phyloP scores from a whole-genome alignment of 2,797 vertebrate species.

The Peromyscus melanophrys region DNA sequence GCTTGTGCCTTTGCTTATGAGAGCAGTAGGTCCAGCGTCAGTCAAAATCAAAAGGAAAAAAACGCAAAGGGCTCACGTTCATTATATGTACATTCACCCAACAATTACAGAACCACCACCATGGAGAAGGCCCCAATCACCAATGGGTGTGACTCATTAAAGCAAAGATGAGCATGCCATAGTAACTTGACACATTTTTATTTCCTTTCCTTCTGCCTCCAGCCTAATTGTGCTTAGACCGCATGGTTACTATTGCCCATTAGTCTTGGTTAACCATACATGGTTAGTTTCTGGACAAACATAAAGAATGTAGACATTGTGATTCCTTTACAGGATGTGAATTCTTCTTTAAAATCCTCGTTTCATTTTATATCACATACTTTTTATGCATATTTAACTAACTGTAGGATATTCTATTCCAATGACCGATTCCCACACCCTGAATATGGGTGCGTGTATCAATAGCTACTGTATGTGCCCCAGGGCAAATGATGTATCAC shows the following conservation, averaged over 20 bases:
- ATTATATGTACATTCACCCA: background rate
- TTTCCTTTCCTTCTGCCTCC: background rate
- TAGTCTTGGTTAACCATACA: background rate
- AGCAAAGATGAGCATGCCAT: background rate
- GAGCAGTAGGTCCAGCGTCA: background rate
- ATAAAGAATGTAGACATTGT: background rate
- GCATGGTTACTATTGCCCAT: background rate
- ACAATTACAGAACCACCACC: background rate
- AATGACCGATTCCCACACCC: background rate
- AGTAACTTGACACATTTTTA: background rate
- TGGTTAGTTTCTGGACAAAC: background rate
- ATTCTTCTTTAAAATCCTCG: background rate
- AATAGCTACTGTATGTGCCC: background rate
- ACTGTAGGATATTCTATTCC: background rate
- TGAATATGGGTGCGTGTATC: background rate
- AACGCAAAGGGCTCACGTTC: background rate
- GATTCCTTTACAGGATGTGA: background rate
- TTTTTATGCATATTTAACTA: background rate
- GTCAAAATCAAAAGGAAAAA: constrained; percentile 23
- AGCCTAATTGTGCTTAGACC: background rate
- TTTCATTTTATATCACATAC: background rate
- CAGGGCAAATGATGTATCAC: background rate
- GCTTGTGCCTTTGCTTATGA: background rate
- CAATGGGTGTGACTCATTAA: background rate
- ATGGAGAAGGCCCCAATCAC: background rate